A percentile compares a stretch with the other conserved stretches of the same genome.
These are phyloP conservation scores for Bovichtus variegatus DNA, from an alignment of 2,797 vertebrate genomes.

Conservation along the genomic window DNA sequence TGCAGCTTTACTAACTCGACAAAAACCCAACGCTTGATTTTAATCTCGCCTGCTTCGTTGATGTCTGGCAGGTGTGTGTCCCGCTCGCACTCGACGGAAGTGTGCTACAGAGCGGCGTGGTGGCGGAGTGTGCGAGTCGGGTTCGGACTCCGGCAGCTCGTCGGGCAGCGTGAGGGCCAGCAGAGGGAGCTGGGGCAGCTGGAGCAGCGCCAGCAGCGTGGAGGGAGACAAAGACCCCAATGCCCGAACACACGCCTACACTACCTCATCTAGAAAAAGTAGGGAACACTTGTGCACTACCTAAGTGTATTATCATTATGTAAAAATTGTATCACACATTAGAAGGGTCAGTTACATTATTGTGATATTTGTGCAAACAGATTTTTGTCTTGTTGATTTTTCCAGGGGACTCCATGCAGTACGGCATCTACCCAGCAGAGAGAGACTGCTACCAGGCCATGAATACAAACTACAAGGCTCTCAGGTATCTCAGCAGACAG, in stretches of 20 bases:
- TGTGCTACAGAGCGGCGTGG: constrained; percentile 85
- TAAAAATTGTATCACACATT: background rate
- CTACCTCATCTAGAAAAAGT: constrained; percentile 84
- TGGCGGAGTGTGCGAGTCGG: constrained; percentile 92
- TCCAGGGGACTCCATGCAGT: constrained; percentile 83
- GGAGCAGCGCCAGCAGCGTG: constrained; percentile 96
- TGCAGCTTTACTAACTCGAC: background rate
- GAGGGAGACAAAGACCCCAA: constrained; percentile 92
- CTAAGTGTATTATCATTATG: background rate
- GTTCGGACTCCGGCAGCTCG: constrained; percentile 95
- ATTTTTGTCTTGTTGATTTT: background rate
- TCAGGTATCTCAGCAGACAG: constrained; percentile 70
- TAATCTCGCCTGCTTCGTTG: background rate
- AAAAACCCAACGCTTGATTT: background rate
- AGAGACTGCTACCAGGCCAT: constrained; percentile 80
- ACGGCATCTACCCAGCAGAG: constrained; percentile 74
- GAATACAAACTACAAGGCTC: constrained; percentile 78
- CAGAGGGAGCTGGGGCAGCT: constrained; percentile 97
- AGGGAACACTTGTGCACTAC: background rate
- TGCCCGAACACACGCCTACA: constrained; percentile 81
- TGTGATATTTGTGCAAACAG: background rate
- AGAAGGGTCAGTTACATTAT: background rate
- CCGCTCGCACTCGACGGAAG: constrained; percentile 83
- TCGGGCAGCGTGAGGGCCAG: constrained; percentile 94
- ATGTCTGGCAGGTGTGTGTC: constrained; percentile 75